phyloP scores from a whole-genome alignment of 2,113 vertebrate genomes.

The Genyomyrus donnyi region DNA sequence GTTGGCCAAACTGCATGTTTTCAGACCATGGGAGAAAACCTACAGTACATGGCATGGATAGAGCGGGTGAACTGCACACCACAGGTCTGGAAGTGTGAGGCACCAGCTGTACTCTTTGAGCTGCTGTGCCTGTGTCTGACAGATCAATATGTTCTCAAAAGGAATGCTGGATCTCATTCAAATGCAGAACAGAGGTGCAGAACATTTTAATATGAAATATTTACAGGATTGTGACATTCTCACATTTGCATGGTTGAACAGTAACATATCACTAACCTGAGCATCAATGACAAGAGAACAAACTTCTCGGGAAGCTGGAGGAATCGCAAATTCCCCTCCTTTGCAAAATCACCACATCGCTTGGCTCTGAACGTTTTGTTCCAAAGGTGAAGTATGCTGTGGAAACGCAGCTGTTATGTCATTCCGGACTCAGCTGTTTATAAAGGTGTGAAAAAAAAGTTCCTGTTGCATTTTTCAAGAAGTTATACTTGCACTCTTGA shows the following conservation, averaged over 20 bases:
- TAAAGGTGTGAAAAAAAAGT: background rate
- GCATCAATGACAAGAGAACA: background rate
- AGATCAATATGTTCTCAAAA: background rate
- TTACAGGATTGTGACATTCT: conserved; percentile 14
- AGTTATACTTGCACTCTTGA: background rate
- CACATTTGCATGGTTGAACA: background rate
- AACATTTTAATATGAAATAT: conserved; percentile 5
- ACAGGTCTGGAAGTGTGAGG: background rate
- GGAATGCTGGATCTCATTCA: background rate
- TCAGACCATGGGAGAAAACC: background rate
- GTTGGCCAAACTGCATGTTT: background rate
- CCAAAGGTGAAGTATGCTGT: background rate
- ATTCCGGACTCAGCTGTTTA: background rate
- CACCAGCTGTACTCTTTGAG: background rate
- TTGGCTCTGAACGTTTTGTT: background rate
- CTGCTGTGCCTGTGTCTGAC: background rate
- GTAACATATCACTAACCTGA: background rate
- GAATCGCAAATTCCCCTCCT: background rate
- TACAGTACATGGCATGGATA: background rate
- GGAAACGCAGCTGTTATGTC: background rate
- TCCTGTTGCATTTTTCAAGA: background rate
- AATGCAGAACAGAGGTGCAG: background rate
- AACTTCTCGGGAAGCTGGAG: background rate
- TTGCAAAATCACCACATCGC: background rate
- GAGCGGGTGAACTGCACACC: background rate